Percentiles rank a stretch among this genome's conserved stretches.
Conservation (phyloP, 2,797 vertebrate species). For the Chelmon rostratus region DNA sequence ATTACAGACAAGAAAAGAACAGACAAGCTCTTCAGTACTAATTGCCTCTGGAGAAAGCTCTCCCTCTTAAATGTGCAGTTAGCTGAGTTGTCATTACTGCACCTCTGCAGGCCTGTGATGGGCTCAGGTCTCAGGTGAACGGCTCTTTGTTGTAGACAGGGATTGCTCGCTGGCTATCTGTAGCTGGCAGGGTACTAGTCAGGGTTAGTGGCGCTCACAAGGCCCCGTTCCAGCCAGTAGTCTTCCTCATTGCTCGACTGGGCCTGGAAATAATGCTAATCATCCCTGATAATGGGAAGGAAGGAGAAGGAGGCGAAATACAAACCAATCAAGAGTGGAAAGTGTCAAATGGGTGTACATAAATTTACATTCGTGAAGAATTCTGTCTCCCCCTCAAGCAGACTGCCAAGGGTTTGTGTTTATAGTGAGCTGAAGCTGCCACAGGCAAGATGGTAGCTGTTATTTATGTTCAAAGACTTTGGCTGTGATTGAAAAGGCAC, state of each 20-base stretch:
- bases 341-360: slow-evolving; percentile 78
- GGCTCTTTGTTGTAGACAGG: slow-evolving; percentile 53
- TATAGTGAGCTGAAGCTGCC: slow-evolving; percentile 57
- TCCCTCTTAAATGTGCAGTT: slow-evolving; percentile 33
- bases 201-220: slow-evolving; percentile 61
- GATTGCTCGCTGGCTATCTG: slow-evolving; percentile 71
- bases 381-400: slow-evolving; percentile 47
- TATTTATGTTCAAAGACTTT: slow-evolving; percentile 76
- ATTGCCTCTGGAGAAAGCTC: slow-evolving; percentile 60
- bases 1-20: slow-evolving; percentile 54
- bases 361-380: slow-evolving; percentile 73
- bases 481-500: slow-evolving; percentile 69
- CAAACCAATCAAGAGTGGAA: slow-evolving; percentile 75
- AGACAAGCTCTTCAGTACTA: slow-evolving; percentile 47
- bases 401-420: slow-evolving; percentile 63
- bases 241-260: slow-evolving; percentile 58
- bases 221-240: slow-evolving; percentile 62
- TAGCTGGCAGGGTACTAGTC: slow-evolving; percentile 22
- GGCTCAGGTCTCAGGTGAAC: slow-evolving; percentile 64
- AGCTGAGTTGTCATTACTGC: slow-evolving; percentile 50
- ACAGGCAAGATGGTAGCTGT: slow-evolving; percentile 60
- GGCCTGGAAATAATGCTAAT: slow-evolving; percentile 76
- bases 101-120: slow-evolving; percentile 54
- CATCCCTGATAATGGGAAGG: slow-evolving; percentile 73
- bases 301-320: slow-evolving; percentile 67